Evolutionary conservation across 1,140 invertebrate genomes (phyloP).

Genomic region (Thaumetopoea pityocampa): DNA sequence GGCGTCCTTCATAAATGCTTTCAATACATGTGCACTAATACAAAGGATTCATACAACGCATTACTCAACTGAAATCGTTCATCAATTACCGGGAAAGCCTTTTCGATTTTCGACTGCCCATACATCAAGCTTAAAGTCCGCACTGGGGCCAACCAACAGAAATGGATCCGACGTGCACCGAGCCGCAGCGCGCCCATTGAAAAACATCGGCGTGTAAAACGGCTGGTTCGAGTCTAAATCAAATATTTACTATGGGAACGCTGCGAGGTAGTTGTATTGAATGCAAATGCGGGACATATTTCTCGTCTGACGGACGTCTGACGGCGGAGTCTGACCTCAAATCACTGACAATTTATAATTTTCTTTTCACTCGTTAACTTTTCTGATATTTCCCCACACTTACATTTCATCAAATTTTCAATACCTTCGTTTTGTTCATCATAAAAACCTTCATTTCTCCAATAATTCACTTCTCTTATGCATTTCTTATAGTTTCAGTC

Average conservation of each 20-base stretch:
- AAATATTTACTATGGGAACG: conserved; percentile 16
- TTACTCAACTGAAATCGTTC: not conserved
- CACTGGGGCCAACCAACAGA: not conserved
- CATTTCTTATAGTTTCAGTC: no score
- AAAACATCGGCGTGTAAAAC: conserved; percentile 10
- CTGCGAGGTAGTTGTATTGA: not conserved
- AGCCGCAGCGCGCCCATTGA: conserved; percentile 4
- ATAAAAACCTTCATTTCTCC: no score
- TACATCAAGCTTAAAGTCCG: not conserved
- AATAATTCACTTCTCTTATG: no score
- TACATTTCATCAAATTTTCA: no score
- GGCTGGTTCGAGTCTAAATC: conserved; percentile 12
- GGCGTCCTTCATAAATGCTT: no score
- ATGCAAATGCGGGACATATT: not conserved
- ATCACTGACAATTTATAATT: no score
- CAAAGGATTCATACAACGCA: not conserved
- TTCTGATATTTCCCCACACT: no score
- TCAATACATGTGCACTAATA: conserved; percentile 4
- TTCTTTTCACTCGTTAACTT: no score
- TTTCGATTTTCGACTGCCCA: conserved; percentile 1
- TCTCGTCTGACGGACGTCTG: no score
- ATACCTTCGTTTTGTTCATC: no score
- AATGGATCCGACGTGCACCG: not conserved
- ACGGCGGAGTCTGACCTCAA: no score
- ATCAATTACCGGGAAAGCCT: not conserved